These are phyloP conservation scores for Phataginus tetradactyla DNA, from an alignment of 2,797 vertebrate genomes.

Conservation along the genomic window DNA sequence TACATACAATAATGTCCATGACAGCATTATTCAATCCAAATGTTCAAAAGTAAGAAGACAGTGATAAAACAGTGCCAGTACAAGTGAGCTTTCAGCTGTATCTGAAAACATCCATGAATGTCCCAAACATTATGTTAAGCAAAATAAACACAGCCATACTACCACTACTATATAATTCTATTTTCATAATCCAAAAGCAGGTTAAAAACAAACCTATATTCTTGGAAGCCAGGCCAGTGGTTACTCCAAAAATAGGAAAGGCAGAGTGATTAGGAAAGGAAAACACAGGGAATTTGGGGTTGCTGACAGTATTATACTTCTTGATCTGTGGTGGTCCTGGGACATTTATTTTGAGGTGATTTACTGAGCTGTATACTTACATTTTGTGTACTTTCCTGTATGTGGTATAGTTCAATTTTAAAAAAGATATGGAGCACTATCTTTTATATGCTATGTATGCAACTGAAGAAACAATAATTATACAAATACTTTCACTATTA, in stretches of 20 bases:
- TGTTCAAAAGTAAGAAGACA: neutral
- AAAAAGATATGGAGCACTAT: neutral
- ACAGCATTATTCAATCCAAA: neutral
- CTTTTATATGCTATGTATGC: neutral
- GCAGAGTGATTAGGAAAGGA: neutral
- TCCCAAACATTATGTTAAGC: neutral
- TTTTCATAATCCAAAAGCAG: neutral
- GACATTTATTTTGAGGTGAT: neutral
- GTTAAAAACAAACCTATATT: neutral
- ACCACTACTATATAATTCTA: neutral
- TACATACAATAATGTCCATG: neutral
- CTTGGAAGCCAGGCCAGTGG: neutral
- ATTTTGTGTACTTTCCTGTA: neutral
- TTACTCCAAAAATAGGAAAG: neutral
- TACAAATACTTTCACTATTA: constrained; percentile 15
- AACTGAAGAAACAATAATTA: neutral
- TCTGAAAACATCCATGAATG: neutral
- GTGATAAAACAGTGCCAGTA: neutral
- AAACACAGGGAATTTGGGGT: neutral
- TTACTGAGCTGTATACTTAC: neutral
- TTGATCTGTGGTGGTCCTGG: neutral
- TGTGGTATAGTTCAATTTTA: neutral
- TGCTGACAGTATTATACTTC: neutral
- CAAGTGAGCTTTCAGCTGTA: neutral
- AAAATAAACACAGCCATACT: constrained; percentile 1